Base-by-base conservation (phyloP, 2,888 invertebrate species). In the Andrena flavipes region DNA sequence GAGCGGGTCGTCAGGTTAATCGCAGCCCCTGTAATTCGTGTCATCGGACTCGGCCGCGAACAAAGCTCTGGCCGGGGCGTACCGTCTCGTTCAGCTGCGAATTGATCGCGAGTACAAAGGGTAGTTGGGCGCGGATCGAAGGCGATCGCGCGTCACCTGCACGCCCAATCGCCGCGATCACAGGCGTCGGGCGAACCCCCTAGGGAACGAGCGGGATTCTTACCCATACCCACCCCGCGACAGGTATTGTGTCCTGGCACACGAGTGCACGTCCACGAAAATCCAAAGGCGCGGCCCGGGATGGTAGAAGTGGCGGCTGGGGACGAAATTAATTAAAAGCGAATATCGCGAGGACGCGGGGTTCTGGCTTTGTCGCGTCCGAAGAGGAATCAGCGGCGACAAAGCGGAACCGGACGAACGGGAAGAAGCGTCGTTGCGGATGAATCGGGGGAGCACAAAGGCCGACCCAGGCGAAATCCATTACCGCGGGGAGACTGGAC, bases 391-490 rank as follows among this genome's bases (percentile, higher is more conserved):
- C 79, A 51, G 69, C 13, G 42, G 30, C 63, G 75, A 74, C 74
- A 75, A 75, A 79, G 75, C 64, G 56, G 33, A 30, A 48, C 35
- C 67, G 30, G 60, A 73, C 63, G 59, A 51, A 69, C 56, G 68
- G 62, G 84, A 84, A 75, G 84, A 75, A 72, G 71, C 71, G 60
- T n/a, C 59, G 65, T 26, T 49, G 67, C 69, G 71, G 84, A 84
- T 84, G 77, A 84, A 77, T 84, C 84, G 81, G 64, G 68, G 26
- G 56, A 26, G 69, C 69, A 85, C 85, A 85, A 79, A 85, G 85
- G 76, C 56, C 73, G 81, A 67, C 70, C 84, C 71, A 74, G 23
- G 78, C 80, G 72, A 86, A 84, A 86, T 84, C 86, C 86, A 86
- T 86, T 86, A 86, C 59, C 84, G 67, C 60, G 68, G 56, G 42